phyloP scores from a whole-genome alignment of 2,888 invertebrate genomes.

The Dorcus hopei region DNA sequence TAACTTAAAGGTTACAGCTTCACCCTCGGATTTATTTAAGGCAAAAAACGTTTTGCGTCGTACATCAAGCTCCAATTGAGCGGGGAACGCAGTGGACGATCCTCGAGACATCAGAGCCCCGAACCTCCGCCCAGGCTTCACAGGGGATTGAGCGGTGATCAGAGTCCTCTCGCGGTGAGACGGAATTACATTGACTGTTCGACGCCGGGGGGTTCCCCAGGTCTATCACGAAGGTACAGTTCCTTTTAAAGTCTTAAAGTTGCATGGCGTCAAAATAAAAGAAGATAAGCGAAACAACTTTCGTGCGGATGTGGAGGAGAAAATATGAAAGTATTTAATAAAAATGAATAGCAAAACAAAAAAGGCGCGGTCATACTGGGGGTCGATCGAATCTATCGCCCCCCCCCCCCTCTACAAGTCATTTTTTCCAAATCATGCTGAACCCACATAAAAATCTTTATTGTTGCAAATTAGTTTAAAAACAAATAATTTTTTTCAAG shows the following conservation, averaged over 20 bases:
- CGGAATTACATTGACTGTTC: slow-evolving; percentile 57
- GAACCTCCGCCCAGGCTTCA: slow-evolving; percentile 58
- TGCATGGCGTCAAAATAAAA: neutral
- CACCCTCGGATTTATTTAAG: slow-evolving; percentile 27
- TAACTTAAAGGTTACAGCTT: neutral
- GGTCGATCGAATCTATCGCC: no score
- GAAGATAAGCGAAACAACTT: neutral
- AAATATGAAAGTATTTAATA: no score
- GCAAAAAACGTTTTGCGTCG: slow-evolving; percentile 76
- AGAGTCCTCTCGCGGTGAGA: slow-evolving; percentile 57
- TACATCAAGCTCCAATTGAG: slow-evolving; percentile 77
- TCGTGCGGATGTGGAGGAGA: neutral
- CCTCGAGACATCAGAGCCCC: slow-evolving; percentile 56
- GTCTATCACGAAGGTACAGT: slow-evolving; percentile 54
- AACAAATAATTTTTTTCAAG: no score
- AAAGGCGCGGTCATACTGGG: no score
- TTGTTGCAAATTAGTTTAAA: no score
- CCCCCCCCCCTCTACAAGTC: no score
- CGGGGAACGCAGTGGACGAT: slow-evolving; percentile 49
- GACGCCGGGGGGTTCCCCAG: slow-evolving; percentile 50
- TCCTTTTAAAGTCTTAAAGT: slow-evolving; percentile 9
- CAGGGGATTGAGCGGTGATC: slow-evolving; percentile 42
- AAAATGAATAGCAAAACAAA: no score
- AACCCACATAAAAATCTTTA: no score
- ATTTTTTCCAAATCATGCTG: no score